Evolutionary conservation across 2,888 invertebrate species (phyloP).

Genomic region (Lithophane semibrunnea): DNA sequence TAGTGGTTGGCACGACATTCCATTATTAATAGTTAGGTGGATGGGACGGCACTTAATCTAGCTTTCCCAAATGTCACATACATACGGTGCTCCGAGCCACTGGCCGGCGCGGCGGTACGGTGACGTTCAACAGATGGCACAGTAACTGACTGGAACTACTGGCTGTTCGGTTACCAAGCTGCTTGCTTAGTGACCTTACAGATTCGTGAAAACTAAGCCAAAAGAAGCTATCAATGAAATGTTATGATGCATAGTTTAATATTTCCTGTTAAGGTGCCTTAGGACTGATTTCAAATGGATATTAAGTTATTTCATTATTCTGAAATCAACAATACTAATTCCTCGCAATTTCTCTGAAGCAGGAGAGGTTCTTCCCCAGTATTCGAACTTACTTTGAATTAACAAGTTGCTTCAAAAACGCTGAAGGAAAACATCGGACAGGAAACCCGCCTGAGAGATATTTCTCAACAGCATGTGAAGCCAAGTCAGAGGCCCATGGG

Average conservation of each 20-base stretch:
- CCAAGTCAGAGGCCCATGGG: too few relatives aligned
- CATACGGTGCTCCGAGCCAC: neutral
- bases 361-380: neutral
- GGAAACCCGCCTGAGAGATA: too few relatives aligned
- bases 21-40: neutral
- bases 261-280: neutral
- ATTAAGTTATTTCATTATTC: neutral
- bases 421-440: too few relatives aligned
- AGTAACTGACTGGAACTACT: slow-evolving; percentile 21
- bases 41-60: slow-evolving; percentile 18
- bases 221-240: neutral
- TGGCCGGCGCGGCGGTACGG: neutral
- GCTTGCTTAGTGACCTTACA: neutral
- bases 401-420: neutral
- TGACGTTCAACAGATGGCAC: slow-evolving; percentile 38
- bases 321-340: neutral
- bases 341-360: neutral
- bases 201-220: neutral
- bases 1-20: neutral
- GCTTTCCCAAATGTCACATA: slow-evolving; percentile 26
- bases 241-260: neutral
- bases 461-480: too few relatives aligned
- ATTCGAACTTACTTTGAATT: neutral
- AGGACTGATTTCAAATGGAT: neutral
- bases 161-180: slow-evolving; percentile 11